phyloP scores from a whole-genome alignment of 2,113 vertebrate genomes.

The Chaenocephalus aceratus region DNA sequence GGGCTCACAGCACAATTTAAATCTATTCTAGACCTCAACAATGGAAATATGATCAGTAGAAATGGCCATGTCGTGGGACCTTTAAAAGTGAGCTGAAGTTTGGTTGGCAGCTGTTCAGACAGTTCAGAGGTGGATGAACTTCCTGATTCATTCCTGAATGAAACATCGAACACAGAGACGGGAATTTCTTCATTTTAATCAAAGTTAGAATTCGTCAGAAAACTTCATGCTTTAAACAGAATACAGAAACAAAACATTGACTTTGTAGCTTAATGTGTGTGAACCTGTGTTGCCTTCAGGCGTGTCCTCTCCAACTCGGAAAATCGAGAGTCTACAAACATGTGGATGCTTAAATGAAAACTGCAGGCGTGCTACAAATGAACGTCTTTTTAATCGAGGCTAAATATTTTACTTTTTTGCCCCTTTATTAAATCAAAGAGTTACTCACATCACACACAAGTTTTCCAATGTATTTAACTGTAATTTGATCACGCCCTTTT shows the following conservation, averaged over 20 bases:
- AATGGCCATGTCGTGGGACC: too few species aligned
- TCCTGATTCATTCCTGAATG: neutral
- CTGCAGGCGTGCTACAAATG: too few species aligned
- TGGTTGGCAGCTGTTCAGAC: neutral
- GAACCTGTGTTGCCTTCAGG: neutral
- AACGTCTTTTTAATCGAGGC: too few species aligned
- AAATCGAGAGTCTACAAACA: neutral
- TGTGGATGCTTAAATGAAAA: neutral
- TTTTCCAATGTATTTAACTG: too few species aligned
- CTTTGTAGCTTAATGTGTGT: neutral
- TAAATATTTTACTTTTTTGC: too few species aligned
- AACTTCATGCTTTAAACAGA: conserved; percentile 13
- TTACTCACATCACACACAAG: too few species aligned
- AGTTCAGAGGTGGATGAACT: neutral
- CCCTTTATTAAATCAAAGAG: too few species aligned
- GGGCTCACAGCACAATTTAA: too few species aligned
- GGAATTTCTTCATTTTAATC: conserved; percentile 23
- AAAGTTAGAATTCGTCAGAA: conserved; percentile 29
- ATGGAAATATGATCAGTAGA: too few species aligned
- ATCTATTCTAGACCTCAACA: too few species aligned
- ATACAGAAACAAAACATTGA: neutral
- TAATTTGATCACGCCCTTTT: too few species aligned
- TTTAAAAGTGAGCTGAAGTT: neutral
- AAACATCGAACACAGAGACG: neutral
- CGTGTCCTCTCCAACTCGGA: neutral